A percentile compares a stretch with the other conserved stretches of the same genome.
Evolutionary conservation across 2,888 invertebrate species (phyloP).

Genomic region (Tenthredo mesomela): DNA sequence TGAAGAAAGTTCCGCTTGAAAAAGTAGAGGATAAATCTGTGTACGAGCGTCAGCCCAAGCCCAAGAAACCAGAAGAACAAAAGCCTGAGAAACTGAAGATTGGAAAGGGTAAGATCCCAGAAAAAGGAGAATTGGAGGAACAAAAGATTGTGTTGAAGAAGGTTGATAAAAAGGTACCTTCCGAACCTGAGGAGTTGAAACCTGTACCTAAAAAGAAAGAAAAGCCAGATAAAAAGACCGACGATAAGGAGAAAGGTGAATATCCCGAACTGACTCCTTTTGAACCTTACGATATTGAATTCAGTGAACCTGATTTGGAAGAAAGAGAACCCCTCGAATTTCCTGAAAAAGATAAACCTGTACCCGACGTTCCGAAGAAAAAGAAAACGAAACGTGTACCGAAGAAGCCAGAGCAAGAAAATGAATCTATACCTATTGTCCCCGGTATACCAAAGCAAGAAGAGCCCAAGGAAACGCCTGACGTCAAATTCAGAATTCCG

Average conservation of each 20-base stretch:
- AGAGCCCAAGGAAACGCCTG: constrained; percentile 64
- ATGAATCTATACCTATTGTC: constrained; percentile 61
- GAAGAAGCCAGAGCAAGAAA: constrained; percentile 66
- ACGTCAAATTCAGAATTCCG: constrained; percentile 65
- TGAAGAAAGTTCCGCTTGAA: constrained; percentile 75
- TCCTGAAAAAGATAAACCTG: constrained; percentile 62
- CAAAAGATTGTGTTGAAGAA: constrained; percentile 80
- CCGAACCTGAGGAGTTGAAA: constrained; percentile 72
- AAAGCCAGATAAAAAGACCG: constrained; percentile 66
- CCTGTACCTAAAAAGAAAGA: constrained; percentile 64
- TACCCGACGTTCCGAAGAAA: constrained; percentile 55
- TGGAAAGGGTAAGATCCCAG: constrained; percentile 79
- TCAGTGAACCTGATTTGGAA: constrained; percentile 74
- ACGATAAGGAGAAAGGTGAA: constrained; percentile 68
- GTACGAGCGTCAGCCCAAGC: constrained; percentile 74
- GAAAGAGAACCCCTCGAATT: constrained; percentile 58
- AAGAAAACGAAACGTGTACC: constrained; percentile 68
- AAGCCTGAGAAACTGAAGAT: constrained; percentile 76
- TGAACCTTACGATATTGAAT: constrained; percentile 75
- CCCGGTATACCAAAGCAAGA: constrained; percentile 66
- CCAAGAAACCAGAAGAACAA: constrained; percentile 78
- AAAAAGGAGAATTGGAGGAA: constrained; percentile 73
- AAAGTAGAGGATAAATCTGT: constrained; percentile 73
- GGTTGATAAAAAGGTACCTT: constrained; percentile 77
- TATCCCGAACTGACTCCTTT: constrained; percentile 75